Evolutionary conservation across 1,140 invertebrate species (phyloP), one percentile per base, ranked within the genome.

Genomic region (Neuroterus valhalla): DNA sequence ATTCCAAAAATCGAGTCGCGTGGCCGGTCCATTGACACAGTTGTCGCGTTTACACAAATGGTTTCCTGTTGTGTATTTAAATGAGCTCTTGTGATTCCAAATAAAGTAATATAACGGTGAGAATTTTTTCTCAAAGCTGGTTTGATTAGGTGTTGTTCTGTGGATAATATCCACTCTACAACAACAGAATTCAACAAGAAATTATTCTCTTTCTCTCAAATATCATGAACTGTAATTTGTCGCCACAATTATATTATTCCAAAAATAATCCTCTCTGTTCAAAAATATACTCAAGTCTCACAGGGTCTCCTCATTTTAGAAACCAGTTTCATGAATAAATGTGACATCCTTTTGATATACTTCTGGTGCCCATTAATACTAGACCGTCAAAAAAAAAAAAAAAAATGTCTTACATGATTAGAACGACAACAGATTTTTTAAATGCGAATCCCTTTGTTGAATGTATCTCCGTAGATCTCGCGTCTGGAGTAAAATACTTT

Each of bases 401-500:
- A 12, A 44, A 19, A 71, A 21, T 44, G 38, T 62, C 26, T 38
- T 38, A 8, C 31, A 38, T 38, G 31, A 38, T 38, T 38, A 38
- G 10, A 38, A 38, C 31, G 31, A 38, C 45, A 17, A 19, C 70
- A 17, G 48, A 62, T 43, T 71, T 72, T 55, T 15, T 15, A 19
- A 15, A 26, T 62, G 50, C 23, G 50, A 38, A 43, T 45, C 71
- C 42, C 74, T 75, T 70, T 70, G 74, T 71, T 38, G 19, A 71
- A 26, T 42, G 3, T 77, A 77, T 73, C 68, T 8, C 62, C 62
- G 55, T 73, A 46, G 71, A 76, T 69, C 67, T 75, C 71, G 73
- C 46, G 73, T 75, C 71, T 72, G 23, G 55, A 71, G 80, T 80
- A 79, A 80, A 79, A 82, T 67, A 74, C 66, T 8, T 8, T 10